These are phyloP conservation scores for Neotragus pygmaeus DNA, from an alignment of 2,113 vertebrate genomes.

Conservation along the genomic window DNA sequence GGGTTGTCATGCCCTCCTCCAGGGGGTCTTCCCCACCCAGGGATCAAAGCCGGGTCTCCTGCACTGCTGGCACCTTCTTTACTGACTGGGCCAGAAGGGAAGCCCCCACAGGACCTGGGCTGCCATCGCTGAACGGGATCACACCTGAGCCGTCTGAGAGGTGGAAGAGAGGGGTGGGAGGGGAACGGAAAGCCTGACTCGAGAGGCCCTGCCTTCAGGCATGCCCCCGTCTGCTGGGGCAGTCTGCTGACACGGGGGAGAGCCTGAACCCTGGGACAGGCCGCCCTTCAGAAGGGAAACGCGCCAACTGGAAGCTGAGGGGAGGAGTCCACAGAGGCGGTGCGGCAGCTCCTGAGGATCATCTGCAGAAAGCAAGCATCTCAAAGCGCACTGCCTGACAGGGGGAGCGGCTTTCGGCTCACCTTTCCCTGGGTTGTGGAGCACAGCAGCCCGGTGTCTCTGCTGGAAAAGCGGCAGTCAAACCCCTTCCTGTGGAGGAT, in stretches of 20 bases:
- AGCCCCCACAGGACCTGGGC: background rate
- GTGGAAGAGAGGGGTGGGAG: background rate
- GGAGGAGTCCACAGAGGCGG: background rate
- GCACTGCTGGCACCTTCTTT: background rate
- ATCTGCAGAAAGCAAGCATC: background rate
- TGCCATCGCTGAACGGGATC: background rate
- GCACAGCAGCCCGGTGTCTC: conserved; percentile 80
- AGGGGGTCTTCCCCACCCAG: background rate
- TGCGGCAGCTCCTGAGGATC: background rate
- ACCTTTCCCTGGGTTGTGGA: conserved; percentile 91
- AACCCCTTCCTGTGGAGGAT: conserved; percentile 94
- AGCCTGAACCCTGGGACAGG: background rate
- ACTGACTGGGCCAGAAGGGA: background rate
- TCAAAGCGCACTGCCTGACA: background rate
- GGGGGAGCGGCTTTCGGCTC: conserved; percentile 37
- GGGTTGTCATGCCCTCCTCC: background rate
- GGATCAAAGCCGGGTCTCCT: background rate
- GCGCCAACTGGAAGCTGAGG: background rate
- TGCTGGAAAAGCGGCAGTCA: conserved; percentile 87
- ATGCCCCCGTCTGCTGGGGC: too few relatives aligned
- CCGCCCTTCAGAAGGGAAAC: background rate
- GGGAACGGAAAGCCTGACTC: too few relatives aligned
- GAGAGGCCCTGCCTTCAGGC: background rate
- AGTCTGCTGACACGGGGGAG: background rate
- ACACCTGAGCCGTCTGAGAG: background rate